These are phyloP conservation scores for Leucophenga montana DNA, from an alignment of 2,888 invertebrate genomes.

Conservation along the genomic window DNA sequence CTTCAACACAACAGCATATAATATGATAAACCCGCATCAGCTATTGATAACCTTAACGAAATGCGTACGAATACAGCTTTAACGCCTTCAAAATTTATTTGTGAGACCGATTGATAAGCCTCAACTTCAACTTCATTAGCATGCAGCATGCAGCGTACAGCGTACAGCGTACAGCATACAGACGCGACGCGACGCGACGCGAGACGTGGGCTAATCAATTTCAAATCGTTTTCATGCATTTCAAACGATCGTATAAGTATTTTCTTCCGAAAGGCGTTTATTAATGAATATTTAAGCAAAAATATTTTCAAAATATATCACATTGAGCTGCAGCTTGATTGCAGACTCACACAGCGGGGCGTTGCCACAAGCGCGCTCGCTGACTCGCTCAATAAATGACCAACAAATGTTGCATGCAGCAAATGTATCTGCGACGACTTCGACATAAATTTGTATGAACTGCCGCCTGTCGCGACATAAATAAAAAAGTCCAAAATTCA, in stretches of 20 bases:
- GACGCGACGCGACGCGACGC: no score
- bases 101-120: not conserved
- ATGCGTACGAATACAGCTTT: not conserved
- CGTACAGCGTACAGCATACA: not conserved
- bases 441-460: constrained; percentile 12
- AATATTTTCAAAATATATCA: no score
- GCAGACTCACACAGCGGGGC: constrained; percentile 15
- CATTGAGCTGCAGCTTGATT: no score
- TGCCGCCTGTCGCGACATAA: constrained; percentile 2
- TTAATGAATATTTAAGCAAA: not conserved
- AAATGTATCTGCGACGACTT: not conserved
- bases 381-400: constrained; percentile 4
- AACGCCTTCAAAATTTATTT: no score
- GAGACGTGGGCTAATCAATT: not conserved
- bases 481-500: not conserved
- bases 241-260: not conserved
- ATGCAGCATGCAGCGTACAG: not conserved
- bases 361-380: not conserved
- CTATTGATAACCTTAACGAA: constrained; percentile 13
- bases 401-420: constrained; percentile 19
- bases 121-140: constrained; percentile 12
- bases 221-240: not conserved
- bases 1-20: no score
- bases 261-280: not conserved
- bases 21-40: no score